Conservation (phyloP, 2,113 vertebrate species). For the Perca schrenkii region DNA sequence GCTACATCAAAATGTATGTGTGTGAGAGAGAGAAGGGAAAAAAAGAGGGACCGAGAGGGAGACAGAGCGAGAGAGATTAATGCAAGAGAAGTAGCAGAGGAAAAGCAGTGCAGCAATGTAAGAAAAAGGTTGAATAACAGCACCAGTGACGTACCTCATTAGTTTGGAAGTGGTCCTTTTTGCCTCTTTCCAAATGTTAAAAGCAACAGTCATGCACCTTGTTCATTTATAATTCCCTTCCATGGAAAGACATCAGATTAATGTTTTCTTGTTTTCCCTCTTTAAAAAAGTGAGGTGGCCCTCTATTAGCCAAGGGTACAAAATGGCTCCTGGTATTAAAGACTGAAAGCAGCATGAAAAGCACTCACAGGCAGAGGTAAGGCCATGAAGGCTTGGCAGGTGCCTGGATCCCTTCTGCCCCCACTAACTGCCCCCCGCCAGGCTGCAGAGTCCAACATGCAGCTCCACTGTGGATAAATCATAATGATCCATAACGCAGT, state of each 20-base stretch:
- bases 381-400: conserved; percentile 89
- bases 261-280: conserved; percentile 63
- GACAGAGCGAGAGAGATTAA: conserved; percentile 75
- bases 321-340: conserved; percentile 91
- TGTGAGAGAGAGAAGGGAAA: conserved; percentile 43
- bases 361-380: conserved; percentile 82
- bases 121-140: conserved; percentile 55
- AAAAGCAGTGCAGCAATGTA: conserved; percentile 68
- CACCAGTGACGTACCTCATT: conserved; percentile 87
- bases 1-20: conserved; percentile 73
- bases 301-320: conserved; percentile 82
- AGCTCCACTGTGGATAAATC: conserved; percentile 78
- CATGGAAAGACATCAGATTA: conserved; percentile 55
- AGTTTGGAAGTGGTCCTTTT: conserved; percentile 78
- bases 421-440: conserved; percentile 84
- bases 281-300: conserved; percentile 79
- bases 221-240: conserved; percentile 67
- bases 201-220: conserved; percentile 60
- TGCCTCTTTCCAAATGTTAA: conserved; percentile 69
- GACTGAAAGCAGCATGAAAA: conserved; percentile 79
- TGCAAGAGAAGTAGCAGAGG: conserved; percentile 56
- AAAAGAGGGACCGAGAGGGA: conserved; percentile 57
- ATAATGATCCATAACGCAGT: conserved; percentile 81
- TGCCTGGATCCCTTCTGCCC: conserved; percentile 85
- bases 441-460: conserved; percentile 86